Conservation (phyloP, 2,888 invertebrate species). For the Ormyrus labotus region DNA sequence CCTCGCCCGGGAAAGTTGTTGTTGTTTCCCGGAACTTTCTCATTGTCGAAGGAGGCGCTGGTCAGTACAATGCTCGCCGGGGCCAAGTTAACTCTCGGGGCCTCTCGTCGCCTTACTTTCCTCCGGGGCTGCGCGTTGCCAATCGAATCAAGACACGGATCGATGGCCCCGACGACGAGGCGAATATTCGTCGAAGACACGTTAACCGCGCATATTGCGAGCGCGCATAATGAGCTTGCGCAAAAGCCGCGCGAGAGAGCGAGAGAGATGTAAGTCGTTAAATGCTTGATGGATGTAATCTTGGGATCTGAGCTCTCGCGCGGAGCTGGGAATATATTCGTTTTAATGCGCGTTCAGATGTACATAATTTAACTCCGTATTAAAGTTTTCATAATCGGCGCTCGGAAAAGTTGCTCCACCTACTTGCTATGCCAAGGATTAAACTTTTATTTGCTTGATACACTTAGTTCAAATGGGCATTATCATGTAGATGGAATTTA, state of each 20-base stretch:
- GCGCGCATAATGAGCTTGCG: too few relatives aligned
- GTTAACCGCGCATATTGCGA: too few relatives aligned
- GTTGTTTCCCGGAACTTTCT: neutral
- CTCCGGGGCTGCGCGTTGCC: conserved; percentile 3
- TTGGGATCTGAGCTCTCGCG: too few relatives aligned
- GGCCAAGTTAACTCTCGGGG: neutral
- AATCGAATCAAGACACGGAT: conserved; percentile 54
- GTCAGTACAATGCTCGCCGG: neutral
- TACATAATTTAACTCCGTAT: too few relatives aligned
- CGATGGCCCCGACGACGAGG: conserved; percentile 39
- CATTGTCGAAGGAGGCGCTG: conserved; percentile 18
- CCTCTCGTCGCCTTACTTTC: neutral
- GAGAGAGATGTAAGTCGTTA: too few relatives aligned
- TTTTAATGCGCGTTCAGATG: too few relatives aligned
- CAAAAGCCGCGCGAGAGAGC: too few relatives aligned
- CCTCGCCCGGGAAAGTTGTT: neutral
- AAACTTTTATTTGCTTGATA: neutral
- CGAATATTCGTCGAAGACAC: conserved; percentile 13
- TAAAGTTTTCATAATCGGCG: too few relatives aligned
- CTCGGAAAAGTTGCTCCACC: too few relatives aligned
- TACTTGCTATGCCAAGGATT: too few relatives aligned
- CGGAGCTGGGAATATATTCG: too few relatives aligned
- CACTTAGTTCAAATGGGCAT: neutral
- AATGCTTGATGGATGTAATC: too few relatives aligned
- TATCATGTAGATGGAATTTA: neutral